Base-by-base conservation (phyloP, 2,888 invertebrate species). In the Anthrax anthrax region DNA sequence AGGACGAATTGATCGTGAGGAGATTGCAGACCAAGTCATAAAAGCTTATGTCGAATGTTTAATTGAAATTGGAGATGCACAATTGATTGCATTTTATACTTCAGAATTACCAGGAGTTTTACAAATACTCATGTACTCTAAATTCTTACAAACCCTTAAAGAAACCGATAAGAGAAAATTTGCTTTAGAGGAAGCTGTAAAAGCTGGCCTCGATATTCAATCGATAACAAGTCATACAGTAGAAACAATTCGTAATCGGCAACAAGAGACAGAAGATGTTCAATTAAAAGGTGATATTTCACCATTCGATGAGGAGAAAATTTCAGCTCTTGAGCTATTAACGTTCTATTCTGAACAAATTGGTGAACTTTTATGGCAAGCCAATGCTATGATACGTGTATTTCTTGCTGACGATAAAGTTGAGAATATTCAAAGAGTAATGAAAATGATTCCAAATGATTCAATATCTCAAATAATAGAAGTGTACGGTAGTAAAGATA, bases 361-460 rank as follows among this genome's bases (percentile, higher is more conserved):
- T 38, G 75, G 79, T 37, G 92, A 92, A 67, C 82, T 87, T 12
- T 62, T 95, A 18, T 80, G 81, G 74, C 82, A 94, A 60, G 80
- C 86, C n/a, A 94, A 94, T 72, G 81, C 87, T 16, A 75, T 95
- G 62, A 83, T 92, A 58, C 78, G 91, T 50, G 78, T 77, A 47
- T 94, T 92, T 63, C 72, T 95, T 50, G 84, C 81, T 2, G 74
- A 83, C 56, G 78, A 80, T 27, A 94, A 91, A 64, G 70, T 86
- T 43, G 84, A 85, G 60, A 89, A 89, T 48, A 88, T 91, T 18
- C 75, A 84, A 42, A 72, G 78, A 50, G 81, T 86, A 44, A 80
- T 87, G 55, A 72, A 75, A 50, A 84, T 84, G 72, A 72, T 86
- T 17, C 84, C 85, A 1, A 47, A 62, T 1, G 78, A 84, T 63